Base-by-base conservation (phyloP, 30 jellyfish, hydroid and myxozoan genomes). In the Chironex yamaguchii region DNA sequence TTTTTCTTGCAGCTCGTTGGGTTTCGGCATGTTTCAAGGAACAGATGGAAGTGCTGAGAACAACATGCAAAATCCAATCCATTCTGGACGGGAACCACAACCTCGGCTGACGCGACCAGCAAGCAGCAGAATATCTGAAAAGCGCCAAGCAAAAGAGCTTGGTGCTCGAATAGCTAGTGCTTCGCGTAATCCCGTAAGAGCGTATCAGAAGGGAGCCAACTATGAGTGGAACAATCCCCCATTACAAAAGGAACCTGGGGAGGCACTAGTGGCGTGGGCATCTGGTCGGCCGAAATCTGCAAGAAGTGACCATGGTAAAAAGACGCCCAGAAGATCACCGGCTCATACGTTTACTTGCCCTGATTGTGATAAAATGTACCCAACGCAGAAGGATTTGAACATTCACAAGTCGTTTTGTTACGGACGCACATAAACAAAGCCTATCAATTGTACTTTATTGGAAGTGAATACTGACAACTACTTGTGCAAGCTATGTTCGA, bases 381-480 rank as follows among this genome's bases (percentile, higher is more conserved):
- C 90, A 14, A 76, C 86, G 34, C 33, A 49, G 21, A 73, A 89
- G 25, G 98, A 91, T 50, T 49, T 91, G 65, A 89, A 91, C 20
- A 91, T 91, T 24, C 98, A 91, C 63, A 85, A 69, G 66, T 66
- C 96, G 6, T 91, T 91, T 64, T 91, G 98, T 69, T 91, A 71
- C 77, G 97, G 90, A 4, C 76, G 65, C 48, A 34, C 52, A 13
- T 90, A 54, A 72, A n/a, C n/a, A n/a, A n/a, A n/a, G n/a, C n/a
- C n/a, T n/a, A n/a, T n/a, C n/a, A n/a, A n/a, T n/a, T n/a, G n/a
- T n/a, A n/a, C n/a, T n/a, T n/a, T n/a, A n/a, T n/a, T n/a, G n/a
- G n/a, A n/a, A n/a, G n/a, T n/a, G n/a, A n/a, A n/a, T n/a, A n/a
- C n/a, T n/a, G n/a, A n/a, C n/a, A n/a, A n/a, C n/a, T n/a, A n/a